These are phyloP conservation scores for Microvelia longipes DNA, from an alignment of 1,140 invertebrate species.

Conservation along the genomic window DNA sequence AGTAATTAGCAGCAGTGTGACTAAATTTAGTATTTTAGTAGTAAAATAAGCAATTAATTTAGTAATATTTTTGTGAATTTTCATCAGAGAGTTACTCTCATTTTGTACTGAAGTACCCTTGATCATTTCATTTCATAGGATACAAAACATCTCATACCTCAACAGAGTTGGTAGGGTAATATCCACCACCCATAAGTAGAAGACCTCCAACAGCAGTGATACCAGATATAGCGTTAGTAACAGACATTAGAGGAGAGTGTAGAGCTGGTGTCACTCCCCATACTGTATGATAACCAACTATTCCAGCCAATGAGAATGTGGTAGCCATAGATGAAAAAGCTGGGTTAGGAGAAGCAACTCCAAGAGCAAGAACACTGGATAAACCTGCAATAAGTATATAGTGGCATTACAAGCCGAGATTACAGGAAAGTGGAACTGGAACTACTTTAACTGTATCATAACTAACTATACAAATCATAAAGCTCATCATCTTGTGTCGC, in stretches of 20 bases:
- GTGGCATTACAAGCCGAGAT: neutral
- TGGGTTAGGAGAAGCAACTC: constrained; percentile 58
- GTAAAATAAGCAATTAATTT: too few relatives aligned
- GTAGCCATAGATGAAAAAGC: constrained; percentile 77
- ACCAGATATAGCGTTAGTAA: constrained; percentile 83
- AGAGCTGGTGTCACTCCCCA: constrained; percentile 83
- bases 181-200: constrained; percentile 63
- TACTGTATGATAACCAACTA: constrained; percentile 80
- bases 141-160: too few relatives aligned
- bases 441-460: neutral
- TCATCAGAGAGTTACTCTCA: too few relatives aligned
- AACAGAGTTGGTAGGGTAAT: constrained; percentile 49
- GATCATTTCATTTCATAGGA: too few relatives aligned
- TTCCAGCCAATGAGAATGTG: constrained; percentile 63
- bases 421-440: neutral
- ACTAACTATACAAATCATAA: too few relatives aligned
- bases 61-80: too few relatives aligned
- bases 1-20: too few relatives aligned
- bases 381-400: constrained; percentile 39
- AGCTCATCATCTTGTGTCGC: too few relatives aligned
- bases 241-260: constrained; percentile 83
- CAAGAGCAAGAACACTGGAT: constrained; percentile 50
- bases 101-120: too few relatives aligned
- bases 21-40: too few relatives aligned
- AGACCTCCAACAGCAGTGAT: constrained; percentile 80